A percentile compares a stretch with the other conserved stretches of the same genome.
Conservation (phyloP, 2,797 vertebrate species). For the Bufotes viridis region DNA sequence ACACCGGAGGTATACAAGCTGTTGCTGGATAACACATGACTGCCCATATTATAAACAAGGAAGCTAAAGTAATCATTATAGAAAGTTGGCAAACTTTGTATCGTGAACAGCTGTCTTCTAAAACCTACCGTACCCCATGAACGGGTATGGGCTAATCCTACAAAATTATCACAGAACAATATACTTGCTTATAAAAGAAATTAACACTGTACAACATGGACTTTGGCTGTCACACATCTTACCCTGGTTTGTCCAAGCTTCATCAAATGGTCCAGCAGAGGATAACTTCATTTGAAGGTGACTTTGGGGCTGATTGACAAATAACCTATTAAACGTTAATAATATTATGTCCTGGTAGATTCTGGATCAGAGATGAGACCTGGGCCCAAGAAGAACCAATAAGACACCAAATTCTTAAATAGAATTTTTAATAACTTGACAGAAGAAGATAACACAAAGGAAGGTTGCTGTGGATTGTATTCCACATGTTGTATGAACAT, state of each 20-base stretch:
- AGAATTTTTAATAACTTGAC: neutral
- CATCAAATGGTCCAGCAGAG: neutral
- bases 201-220: neutral
- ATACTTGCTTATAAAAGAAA: neutral
- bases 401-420: too few relatives aligned
- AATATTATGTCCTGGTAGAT: too few relatives aligned
- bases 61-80: neutral
- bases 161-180: neutral
- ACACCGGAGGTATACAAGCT: neutral
- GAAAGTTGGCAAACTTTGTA: neutral
- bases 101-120: neutral
- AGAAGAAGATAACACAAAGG: neutral
- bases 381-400: too few relatives aligned
- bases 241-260: neutral
- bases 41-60: neutral
- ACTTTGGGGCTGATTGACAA: neutral
- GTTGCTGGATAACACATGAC: neutral
- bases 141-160: neutral
- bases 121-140: neutral
- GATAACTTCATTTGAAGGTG: neutral
- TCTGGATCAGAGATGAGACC: too few relatives aligned
- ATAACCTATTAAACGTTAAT: neutral
- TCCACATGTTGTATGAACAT: too few relatives aligned
- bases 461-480: too few relatives aligned
- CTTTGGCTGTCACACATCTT: neutral